A percentile compares a stretch with the other conserved stretches of the same genome.
Evolutionary conservation across 1,140 invertebrate species (phyloP).

Genomic region (Parapsyche elsis): DNA sequence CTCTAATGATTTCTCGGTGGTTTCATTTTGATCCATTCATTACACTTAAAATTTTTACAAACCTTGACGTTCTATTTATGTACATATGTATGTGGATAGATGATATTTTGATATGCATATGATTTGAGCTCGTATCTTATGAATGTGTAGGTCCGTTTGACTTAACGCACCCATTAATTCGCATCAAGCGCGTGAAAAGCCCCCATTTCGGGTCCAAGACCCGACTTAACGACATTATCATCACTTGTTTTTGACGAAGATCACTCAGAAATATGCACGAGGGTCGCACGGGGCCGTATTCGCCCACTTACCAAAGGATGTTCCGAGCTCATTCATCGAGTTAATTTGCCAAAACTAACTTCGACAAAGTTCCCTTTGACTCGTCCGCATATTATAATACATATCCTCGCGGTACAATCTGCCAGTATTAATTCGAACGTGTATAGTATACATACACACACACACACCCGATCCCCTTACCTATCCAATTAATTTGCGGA

Average conservation of each 20-base stretch:
- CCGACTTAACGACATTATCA: conserved; percentile 21
- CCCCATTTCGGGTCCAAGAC: neutral
- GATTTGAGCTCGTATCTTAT: neutral
- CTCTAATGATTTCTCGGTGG: too few species aligned
- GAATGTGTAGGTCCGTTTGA: neutral
- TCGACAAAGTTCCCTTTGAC: conserved; percentile 1
- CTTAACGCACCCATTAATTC: neutral
- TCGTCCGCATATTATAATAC: neutral
- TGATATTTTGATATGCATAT: neutral
- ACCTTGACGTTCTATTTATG: neutral
- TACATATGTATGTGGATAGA: neutral
- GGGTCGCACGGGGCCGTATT: neutral
- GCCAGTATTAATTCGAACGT: too few species aligned
- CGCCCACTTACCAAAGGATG: neutral
- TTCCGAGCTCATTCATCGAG: neutral
- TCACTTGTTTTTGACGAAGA: conserved; percentile 14
- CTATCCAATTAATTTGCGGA: too few species aligned
- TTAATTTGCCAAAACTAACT: conserved; percentile 11
- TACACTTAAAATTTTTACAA: too few species aligned
- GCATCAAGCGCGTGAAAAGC: conserved; percentile 13
- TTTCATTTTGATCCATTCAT: too few species aligned
- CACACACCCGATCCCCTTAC: too few species aligned
- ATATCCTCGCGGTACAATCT: too few species aligned
- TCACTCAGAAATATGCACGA: conserved; percentile 20
- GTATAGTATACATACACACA: too few species aligned